Base-by-base conservation (phyloP, 2,113 vertebrate species). In the Heterotilapia buettikoferi region DNA sequence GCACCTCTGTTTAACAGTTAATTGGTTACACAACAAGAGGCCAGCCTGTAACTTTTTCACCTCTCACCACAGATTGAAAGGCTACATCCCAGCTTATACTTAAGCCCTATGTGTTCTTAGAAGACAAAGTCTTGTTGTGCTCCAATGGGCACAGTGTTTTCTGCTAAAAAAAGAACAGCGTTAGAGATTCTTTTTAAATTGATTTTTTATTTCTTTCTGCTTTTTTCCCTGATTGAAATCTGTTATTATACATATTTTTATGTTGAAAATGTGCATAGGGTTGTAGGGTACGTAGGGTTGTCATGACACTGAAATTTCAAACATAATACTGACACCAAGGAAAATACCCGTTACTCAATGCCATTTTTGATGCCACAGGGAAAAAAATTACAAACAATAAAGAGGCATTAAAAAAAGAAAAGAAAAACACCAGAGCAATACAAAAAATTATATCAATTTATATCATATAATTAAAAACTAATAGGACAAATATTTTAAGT, bases 71-170 rank as follows among this genome's bases (percentile, higher is more conserved):
- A 43, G 79, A 63, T 33, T 84, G 80, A 87, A 86, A 84, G 92
- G 53, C 45, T 85, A 85, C 26, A 80, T 24, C 71, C 83, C 87
- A 26, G 76, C 73, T 91, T 85, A 82, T 57, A 52, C 82, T 18
- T 94, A 91, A 91, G 87, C 91, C 63, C 43, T 33, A 33, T 85
- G 63, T 84, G 87, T 90, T 86, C 88, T 73, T 9, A 59, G 61
- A 61, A 63, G 80, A 68, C 57, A 33, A 84, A 12, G 56, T 47
- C 24, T 59, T 59, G 43, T 21, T 21, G 21, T 50, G 45, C 9
- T 38, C 18, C 80, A 24, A 13, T 6, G 3, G 12, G 36, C 45
- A 53, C 21, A 85, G 40, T 50, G 56, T 45, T 31, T 38, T 6
- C 21, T 24, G 5, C 73, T 78, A 78, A 78, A 78, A 47, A 1